Percentiles rank a stretch among this genome's conserved stretches.
Conservation (phyloP, 1,140 invertebrate genomes). For the Drosophila ficusphila region DNA sequence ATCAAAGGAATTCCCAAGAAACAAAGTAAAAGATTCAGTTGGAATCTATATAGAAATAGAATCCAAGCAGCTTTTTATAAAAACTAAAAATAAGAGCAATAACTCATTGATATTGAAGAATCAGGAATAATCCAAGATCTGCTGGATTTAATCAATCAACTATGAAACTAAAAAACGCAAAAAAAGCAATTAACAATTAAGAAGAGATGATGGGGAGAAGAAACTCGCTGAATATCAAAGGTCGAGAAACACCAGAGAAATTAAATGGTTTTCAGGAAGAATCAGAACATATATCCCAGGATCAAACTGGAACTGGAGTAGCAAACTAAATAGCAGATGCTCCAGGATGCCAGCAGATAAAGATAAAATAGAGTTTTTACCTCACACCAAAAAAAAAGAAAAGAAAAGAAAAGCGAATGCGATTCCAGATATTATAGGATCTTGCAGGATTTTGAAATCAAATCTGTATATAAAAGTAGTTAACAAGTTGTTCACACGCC, state of each 20-base stretch:
- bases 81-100: neutral
- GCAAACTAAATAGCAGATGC: too few species aligned
- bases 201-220: neutral
- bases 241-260: neutral
- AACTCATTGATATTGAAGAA: neutral
- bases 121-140: neutral
- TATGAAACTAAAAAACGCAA: neutral
- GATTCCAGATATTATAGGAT: conserved; percentile 18
- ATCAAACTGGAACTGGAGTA: too few species aligned
- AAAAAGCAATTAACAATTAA: neutral
- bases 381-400: conserved; percentile 6
- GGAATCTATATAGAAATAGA: too few species aligned
- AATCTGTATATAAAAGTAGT: conserved; percentile 24
- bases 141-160: neutral
- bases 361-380: conserved; percentile 10
- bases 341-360: too few species aligned
- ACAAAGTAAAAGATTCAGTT: too few species aligned
- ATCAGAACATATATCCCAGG: neutral
- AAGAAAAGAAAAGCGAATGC: conserved; percentile 18
- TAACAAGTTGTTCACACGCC: conserved; percentile 34
- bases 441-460: conserved; percentile 11
- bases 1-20: neutral
- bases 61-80: too few species aligned
- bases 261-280: conserved; percentile 8
- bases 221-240: neutral